phyloP scores from a whole-genome alignment of 2,888 invertebrate genomes.

The Eristalis intricaria region DNA sequence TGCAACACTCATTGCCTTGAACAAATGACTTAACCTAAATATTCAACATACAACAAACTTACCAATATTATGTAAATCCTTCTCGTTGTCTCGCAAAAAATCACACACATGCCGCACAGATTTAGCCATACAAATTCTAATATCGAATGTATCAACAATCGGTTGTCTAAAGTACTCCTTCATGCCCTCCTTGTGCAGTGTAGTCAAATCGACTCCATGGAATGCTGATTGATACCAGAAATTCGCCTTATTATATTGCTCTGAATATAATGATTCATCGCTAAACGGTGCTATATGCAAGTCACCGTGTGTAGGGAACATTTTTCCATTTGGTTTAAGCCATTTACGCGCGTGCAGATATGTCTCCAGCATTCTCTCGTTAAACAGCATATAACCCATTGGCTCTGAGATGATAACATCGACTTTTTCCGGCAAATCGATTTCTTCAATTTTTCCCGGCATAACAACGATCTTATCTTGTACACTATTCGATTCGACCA shows the following conservation, averaged over 20 bases:
- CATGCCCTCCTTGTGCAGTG: slow-evolving; percentile 94
- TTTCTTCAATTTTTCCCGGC: slow-evolving; percentile 99
- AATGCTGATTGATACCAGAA: slow-evolving; percentile 99
- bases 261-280: slow-evolving; percentile 98
- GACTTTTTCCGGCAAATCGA: slow-evolving; percentile 96
- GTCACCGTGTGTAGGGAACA: slow-evolving; percentile 99
- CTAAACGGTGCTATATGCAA: slow-evolving; percentile 98
- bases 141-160: slow-evolving; percentile 99
- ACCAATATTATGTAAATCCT: slow-evolving; percentile 94
- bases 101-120: slow-evolving; percentile 96
- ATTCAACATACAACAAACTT: slow-evolving; percentile 75
- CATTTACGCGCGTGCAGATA: slow-evolving; percentile 99
- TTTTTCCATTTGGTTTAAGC: slow-evolving; percentile 95
- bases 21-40: neutral
- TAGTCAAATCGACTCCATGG: slow-evolving; percentile 97
- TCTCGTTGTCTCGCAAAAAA: slow-evolving; percentile 95
- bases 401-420: slow-evolving; percentile 99
- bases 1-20: neutral
- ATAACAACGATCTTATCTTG: slow-evolving; percentile 94
- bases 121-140: slow-evolving; percentile 97
- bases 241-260: slow-evolving; percentile 98
- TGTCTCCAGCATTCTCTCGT: slow-evolving; percentile 99
- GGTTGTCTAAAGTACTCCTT: slow-evolving; percentile 99
- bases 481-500: slow-evolving; percentile 95
- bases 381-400: slow-evolving; percentile 99